Percentiles rank a stretch among this genome's conserved stretches.
phyloP scores from a whole-genome alignment of 2,888 invertebrate species.

The Lysandra coridon region DNA sequence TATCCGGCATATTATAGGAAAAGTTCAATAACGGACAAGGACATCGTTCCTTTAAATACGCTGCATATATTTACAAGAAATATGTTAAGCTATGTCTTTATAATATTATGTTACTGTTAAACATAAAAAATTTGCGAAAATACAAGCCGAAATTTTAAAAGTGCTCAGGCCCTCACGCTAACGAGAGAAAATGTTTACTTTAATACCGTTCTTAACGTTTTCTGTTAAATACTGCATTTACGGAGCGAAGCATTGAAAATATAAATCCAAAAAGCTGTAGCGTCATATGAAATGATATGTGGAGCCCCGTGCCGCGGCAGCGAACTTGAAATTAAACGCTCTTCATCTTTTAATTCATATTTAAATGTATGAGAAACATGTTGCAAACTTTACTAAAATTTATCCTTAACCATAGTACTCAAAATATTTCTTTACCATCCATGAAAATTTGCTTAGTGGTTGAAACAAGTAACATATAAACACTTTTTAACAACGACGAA shows the following conservation, averaged over 20 bases:
- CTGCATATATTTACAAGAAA: no score
- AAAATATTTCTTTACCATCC: no score
- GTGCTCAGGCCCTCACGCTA: neutral
- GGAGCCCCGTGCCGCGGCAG: neutral
- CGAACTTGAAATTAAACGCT: constrained; percentile 1
- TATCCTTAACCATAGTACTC: no score
- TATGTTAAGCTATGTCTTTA: neutral
- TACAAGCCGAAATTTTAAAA: neutral
- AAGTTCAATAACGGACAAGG: no score
- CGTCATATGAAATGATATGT: constrained; percentile 42
- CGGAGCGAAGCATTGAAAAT: constrained; percentile 42
- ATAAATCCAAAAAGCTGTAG: constrained; percentile 44
- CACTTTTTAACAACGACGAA: no score
- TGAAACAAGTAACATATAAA: no score
- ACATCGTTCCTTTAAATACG: no score
- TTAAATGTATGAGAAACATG: neutral
- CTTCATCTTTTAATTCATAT: constrained; percentile 19
- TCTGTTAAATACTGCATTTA: constrained; percentile 25
- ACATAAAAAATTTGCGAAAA: neutral
- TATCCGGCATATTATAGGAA: no score
- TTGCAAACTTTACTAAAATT: no score
- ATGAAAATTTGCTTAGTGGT: no score
- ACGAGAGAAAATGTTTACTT: constrained; percentile 28
- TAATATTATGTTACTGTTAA: neutral
- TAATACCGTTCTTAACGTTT: constrained; percentile 21